Base-by-base conservation (phyloP, 1,140 invertebrate species). In the Caenorhabditis brenneri region DNA sequence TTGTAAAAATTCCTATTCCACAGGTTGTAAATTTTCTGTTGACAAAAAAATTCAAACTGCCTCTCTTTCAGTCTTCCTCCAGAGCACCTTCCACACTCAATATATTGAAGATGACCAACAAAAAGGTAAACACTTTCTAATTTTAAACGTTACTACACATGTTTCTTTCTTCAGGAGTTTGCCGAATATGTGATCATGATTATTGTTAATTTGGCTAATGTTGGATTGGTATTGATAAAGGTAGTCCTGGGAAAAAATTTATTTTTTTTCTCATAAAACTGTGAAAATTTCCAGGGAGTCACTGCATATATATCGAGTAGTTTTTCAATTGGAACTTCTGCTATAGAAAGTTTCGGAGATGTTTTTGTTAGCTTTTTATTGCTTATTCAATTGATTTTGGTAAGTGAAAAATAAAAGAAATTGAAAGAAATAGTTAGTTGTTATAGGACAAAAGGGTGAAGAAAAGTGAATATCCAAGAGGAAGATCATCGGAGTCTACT, bases 291-390 rank as follows among this genome's bases (percentile, higher is more conserved):
- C 19, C 53, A 81, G 80, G 53, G 48, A 5, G 48, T 58, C 0
- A 29, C 39, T 29, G 39, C 80, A 4, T 55, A 60, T 19, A 3
- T 81, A 1, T 58, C 55, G 0, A 36, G 81, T 27, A 82, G 81
- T 82, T 39, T 82, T 58, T 82, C 81, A n/a, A 69, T 82, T 19
- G 36, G 39, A 51, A 48, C 81, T 19, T 69, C 55, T 49, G 81
- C 55, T 9, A 48, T 82, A 0, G 81, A 82, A 49, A 53, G 46
- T 33, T 82, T 82, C 49, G 81, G 81, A 33, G 81, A 82, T 29
- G 81, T 82, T 16, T 82, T 82, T 49, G 55, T 60, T 36, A 65
- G 81, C 33, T 48, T 82, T 82, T n/a, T 82, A 39, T 27, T 53
- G n/a, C 36, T 46, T 2, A 27, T 82, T 27, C 53, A 55, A 39